Evolutionary conservation across 2,888 invertebrate species (phyloP), one percentile per base, ranked within the genome.

Genomic region (Clunio marinus): DNA sequence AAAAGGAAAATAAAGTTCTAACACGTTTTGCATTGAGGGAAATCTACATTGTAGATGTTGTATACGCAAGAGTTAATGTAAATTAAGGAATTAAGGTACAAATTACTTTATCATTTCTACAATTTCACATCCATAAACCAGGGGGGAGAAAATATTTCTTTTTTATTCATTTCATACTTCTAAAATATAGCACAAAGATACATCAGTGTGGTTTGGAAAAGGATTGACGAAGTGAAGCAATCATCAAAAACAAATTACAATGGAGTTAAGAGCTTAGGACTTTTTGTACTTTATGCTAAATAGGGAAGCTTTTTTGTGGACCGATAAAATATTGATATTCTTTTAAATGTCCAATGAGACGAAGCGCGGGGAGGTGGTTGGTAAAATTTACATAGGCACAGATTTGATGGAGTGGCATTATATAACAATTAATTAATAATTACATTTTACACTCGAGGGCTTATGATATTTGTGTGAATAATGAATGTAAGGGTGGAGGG

Each of bases 181-280:
- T 8, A 3, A 51, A 22, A 8, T 22, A 17, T 2, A 13, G 5
- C 20, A 51, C 5, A 41, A 15, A 41, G 41, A n/a, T n/a, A n/a
- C n/a, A n/a, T n/a, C 41, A 70, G 69, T 69, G 69, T 70, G 70
- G 69, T 70, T 73, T 74, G 74, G 72, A 73, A 73, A 75, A 46
- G 63, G 58, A 72, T 75, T 59, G 72, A 70, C 35, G 69, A 70
- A 70, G 70, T 72, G 71, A 73, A 74, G 73, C 71, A 72, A 75
- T 76, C 76, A 74, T 76, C 75, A 76, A 74, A 76, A 76, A 75
- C 75, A 74, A 74, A 75, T 75, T 74, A 75, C 73, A 69, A 51
- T 10, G 51, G 51, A 51, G 51, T 51, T 51, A 51, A 51, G 51
- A 51, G 51, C 51, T 51, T 51, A 51, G 51, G n/a, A 51, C 51